phyloP scores from a whole-genome alignment of 2,113 vertebrate genomes.

The Parus major region DNA sequence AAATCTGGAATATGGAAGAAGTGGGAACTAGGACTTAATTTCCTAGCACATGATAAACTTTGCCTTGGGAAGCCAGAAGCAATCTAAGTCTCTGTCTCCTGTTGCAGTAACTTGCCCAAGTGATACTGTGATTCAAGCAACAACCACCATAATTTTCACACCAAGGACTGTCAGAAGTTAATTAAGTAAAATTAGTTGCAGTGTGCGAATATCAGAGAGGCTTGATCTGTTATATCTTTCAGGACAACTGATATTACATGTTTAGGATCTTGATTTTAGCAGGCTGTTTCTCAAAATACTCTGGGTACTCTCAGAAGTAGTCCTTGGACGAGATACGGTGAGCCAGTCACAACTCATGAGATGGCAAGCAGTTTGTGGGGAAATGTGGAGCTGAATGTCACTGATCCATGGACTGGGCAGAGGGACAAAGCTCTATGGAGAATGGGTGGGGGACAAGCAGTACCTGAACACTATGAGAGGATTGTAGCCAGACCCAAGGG shows the following conservation, averaged over 20 bases:
- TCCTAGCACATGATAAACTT: neutral
- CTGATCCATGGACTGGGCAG: neutral
- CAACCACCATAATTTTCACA: neutral
- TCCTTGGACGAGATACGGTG: neutral
- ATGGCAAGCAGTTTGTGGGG: neutral
- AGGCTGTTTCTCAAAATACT: neutral
- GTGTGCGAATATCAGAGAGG: neutral
- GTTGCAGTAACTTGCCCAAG: neutral
- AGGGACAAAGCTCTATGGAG: neutral
- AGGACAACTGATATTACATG: neutral
- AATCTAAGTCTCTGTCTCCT: neutral
- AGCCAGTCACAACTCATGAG: neutral
- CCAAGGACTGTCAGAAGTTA: neutral
- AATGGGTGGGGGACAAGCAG: neutral
- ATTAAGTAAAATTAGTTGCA: neutral
- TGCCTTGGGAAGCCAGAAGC: neutral
- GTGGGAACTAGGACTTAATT: neutral
- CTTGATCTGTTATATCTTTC: neutral
- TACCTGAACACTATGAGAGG: rapidly evolving
- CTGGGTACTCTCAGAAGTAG: neutral
- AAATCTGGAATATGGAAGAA: neutral
- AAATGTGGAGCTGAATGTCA: neutral
- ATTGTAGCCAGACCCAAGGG: neutral
- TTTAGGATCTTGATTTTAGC: neutral
- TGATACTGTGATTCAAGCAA: neutral